These are phyloP conservation scores for Nephrotoma guestfalica DNA, from an alignment of 2,888 invertebrate species.

Conservation along the genomic window DNA sequence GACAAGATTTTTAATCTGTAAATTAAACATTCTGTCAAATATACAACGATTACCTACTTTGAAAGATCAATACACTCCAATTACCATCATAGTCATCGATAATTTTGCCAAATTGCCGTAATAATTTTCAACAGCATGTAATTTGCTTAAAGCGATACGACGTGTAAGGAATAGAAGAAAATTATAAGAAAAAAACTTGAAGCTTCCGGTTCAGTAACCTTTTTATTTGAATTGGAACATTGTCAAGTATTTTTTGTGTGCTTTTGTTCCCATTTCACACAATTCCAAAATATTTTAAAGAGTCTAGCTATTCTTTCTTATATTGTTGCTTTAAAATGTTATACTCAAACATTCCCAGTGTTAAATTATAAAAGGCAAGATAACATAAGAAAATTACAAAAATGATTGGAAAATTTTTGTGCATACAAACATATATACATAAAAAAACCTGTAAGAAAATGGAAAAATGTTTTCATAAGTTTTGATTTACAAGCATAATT, in stretches of 20 bases:
- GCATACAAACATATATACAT: not conserved
- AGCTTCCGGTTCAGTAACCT: not conserved
- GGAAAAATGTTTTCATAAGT: not conserved
- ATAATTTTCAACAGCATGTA: not conserved
- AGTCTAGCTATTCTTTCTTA: not conserved
- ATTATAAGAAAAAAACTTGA: not conserved
- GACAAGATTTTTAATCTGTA: no score
- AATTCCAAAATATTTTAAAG: not conserved
- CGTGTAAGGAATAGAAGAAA: not conserved
- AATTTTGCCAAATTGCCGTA: not conserved
- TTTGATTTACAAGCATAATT: not conserved
- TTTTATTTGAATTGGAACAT: not conserved
- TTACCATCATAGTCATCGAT: not conserved
- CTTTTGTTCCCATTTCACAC: not conserved
- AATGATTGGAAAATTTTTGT: not conserved
- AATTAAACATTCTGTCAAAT: no score
- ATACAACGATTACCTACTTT: not conserved
- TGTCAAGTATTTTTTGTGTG: not conserved
- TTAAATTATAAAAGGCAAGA: not conserved
- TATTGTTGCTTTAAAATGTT: not conserved
- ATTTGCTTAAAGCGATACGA: not conserved
- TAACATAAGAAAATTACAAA: not conserved
- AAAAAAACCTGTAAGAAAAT: not conserved
- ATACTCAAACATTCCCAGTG: not conserved
- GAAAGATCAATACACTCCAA: not conserved